Evolutionary conservation across 1,140 invertebrate genomes (phyloP), one percentile per base, ranked within the genome.

Genomic region (Octopus sinensis): DNA sequence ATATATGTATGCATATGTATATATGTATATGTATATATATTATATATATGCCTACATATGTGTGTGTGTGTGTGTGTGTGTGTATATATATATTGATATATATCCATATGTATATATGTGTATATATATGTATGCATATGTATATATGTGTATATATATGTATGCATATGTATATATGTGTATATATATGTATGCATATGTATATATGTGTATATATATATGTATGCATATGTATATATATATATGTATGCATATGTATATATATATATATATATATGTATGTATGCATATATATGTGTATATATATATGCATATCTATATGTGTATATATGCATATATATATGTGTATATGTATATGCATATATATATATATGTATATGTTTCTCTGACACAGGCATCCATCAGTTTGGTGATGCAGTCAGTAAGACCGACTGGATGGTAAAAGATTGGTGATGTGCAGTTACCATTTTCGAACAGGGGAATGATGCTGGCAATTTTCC

Each of bases 251-350:
- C 17, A 62, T 62, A 62, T 62, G 17, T 62, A 17, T 62, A 62
- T 62, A 62, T 62, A 62, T 62, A 17, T 62, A 62, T 62, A 62
- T 62, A 62, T 62, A 62, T 62, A 62, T 62, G 56, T 62, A 62
- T 62, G 56, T 62, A 62, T 62, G 17, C 3, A 62, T 62, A 62
- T 62, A 62, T 62, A 17, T 62, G 56, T 62, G 17, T 62, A 62
- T 62, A 62, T 62, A 62, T 62, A 62, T 62, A 62, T 62, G 56
- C 17, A 17, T 62, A 17, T 62, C 6, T 62, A 62, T 62, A 62
- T 62, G 17, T 62, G 56, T 62, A 17, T 62, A 62, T 62, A 62
- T 62, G 17, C 17, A 62, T 62, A 62, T 62, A 17, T 62, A 3
- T 62, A 3, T 62, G 17, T 62, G 17, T 62, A 3, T 62, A 3